Base-by-base conservation (phyloP, 2,888 invertebrate species). In the Sericinus montela region DNA sequence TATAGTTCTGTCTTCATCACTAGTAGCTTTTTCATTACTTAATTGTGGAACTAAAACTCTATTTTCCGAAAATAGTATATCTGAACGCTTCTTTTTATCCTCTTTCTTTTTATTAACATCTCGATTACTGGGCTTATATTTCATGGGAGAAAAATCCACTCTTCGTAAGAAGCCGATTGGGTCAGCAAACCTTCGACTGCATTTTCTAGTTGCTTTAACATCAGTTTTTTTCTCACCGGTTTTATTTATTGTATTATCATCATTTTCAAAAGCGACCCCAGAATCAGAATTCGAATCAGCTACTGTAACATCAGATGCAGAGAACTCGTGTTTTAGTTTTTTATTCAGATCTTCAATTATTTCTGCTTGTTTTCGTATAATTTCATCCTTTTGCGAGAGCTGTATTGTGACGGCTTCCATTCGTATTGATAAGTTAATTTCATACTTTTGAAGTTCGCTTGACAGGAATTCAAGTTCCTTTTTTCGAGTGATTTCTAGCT, bases 211-310 rank as follows among this genome's bases (percentile, higher is more conserved):
- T 1, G 80, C 54, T 70, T 85, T 86, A 0, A 60, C 56, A 60
- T 85, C 85, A 6, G 66, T 55, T 59, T 83, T 80, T 0, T 44
- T 62, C 45, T 75, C 74, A 32, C n/a, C 32, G 11, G 57, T 54
- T 67, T 82, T 83, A 4, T 53, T 51, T 11, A 14, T 19, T 37
- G 53, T 56, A 43, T 59, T 77, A 16, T 88, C 83, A 32, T 88
- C 87, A 51, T 75, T 70, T 44, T 87, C 87, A 62, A 88, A 69
- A 14, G 78, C 88, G 35, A 88, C 69, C 40, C 88, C 88, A 15
- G 88, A 88, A 56, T 88, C 88, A 47, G 88, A 88, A 69, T 88
- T 88, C 0, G 88, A 87, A 69, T 88, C 88, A 1, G 77, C 65
- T 48, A 81, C 65, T 11, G 50, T 71, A 49, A 87, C 82, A 65